Evolutionary conservation across 2,888 invertebrate species (phyloP), one percentile per base, ranked within the genome.

Genomic region (Eupithecia dodoneata): DNA sequence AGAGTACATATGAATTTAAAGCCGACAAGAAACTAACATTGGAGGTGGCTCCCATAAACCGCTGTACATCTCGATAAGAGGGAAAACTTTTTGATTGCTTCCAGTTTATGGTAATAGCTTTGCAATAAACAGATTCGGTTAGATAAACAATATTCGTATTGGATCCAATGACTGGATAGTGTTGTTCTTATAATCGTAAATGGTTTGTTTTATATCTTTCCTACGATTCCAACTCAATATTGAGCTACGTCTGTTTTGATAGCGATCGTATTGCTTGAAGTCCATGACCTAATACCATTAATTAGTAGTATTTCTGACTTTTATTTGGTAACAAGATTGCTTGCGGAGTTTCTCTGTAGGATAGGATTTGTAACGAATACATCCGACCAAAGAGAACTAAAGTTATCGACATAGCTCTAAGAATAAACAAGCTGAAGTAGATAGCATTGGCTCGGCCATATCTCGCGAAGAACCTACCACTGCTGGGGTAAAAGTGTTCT

Each of bases 81-180:
- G 78, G 72, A 59, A 72, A 79, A 82, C 72, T 73, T 79, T 79
- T 74, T 76, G 71, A 74, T 80, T 76, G 72, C 76, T 80, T 74
- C 75, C 73, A 79, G 79, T 80, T 80, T 78, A 76, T 74, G 44
- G 75, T 77, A 81, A 78, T 76, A 78, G 79, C 77, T 78, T 80
- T 67, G 76, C 76, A 76, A 82, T 79, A 81, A 82, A 82, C 78
- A 78, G 81, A 81, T 81, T 80, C 78, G 76, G 76, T 77, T 77
- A 72, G 76, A 76, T 81, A 80, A 81, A 81, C 78, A 81, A 79
- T 77, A 78, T 77, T 77, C 78, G 74, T 78, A 77, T 77, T 74
- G 71, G 74, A 80, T 75, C 67, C 7, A 67, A 44, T 42, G 15
- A 18, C 59, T 59, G 59, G 59, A 59, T 59, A 59, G 59, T 59